These are phyloP conservation scores for Tipula unca DNA, from an alignment of 2,888 invertebrate species.

Conservation along the genomic window DNA sequence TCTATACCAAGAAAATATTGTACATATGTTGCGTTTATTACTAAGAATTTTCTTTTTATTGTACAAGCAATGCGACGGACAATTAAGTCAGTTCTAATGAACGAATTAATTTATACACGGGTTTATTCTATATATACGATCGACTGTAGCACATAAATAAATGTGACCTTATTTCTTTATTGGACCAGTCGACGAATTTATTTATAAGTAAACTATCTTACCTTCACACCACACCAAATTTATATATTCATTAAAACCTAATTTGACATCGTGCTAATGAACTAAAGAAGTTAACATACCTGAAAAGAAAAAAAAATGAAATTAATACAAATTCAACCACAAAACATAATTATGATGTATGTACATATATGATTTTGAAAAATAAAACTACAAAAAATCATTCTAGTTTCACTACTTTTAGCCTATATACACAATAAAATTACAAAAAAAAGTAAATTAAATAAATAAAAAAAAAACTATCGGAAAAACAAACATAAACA, in stretches of 20 bases:
- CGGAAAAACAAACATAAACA: not conserved
- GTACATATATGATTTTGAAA: not conserved
- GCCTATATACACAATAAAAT: not conserved
- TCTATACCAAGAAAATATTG: not conserved
- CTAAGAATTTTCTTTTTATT: not conserved
- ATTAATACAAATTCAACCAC: not conserved
- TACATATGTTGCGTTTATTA: not conserved
- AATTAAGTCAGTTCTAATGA: not conserved
- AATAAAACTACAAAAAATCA: not conserved
- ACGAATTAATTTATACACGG: not conserved
- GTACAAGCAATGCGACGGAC: not conserved
- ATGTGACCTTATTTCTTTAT: not conserved
- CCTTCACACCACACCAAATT: not conserved
- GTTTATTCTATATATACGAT: not conserved
- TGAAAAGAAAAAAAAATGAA: not conserved
- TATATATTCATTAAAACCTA: not conserved
- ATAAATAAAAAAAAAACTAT: not conserved
- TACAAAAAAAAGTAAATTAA: not conserved
- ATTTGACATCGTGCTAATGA: not conserved
- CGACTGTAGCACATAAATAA: not conserved
- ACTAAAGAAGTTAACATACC: not conserved
- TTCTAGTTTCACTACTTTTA: not conserved
- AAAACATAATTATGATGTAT: not conserved
- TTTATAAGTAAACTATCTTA: not conserved
- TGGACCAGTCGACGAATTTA: not conserved